A percentile compares a stretch with the other conserved stretches of the same genome.
phyloP scores from a whole-genome alignment of 1,140 invertebrate genomes.

The Phocides pigmalion region DNA sequence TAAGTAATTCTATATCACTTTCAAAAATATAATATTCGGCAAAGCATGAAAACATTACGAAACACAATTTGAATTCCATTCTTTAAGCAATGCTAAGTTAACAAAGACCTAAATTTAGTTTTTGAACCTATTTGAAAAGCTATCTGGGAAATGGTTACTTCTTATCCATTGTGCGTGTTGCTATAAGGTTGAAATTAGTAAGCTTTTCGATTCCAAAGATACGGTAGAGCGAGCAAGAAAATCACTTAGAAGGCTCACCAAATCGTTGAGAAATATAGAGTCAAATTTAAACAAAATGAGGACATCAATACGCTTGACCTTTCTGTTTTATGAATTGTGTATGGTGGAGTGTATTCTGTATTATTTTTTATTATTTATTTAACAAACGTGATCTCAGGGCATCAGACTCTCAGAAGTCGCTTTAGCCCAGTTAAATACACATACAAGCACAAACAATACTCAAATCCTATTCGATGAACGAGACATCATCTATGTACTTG shows the following conservation, averaged over 20 bases:
- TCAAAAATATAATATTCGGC: no score
- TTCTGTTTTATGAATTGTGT: no score
- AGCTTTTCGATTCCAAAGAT: conserved; percentile 8
- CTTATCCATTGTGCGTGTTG: background rate
- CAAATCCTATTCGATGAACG: no score
- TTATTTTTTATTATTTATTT: no score
- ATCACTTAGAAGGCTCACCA: background rate
- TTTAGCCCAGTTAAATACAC: no score
- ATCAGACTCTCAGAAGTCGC: no score
- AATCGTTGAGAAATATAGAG: background rate
- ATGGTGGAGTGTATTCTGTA: no score
- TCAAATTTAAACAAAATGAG: background rate
- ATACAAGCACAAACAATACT: no score
- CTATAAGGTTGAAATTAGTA: background rate
- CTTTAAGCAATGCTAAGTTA: background rate
- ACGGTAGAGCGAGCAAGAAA: background rate
- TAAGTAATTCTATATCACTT: no score
- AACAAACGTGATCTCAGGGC: no score
- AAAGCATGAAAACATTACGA: no score
- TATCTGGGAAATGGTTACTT: background rate
- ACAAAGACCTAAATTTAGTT: background rate
- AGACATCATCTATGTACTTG: no score
- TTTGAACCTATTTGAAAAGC: background rate
- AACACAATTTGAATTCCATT: background rate
- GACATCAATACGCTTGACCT: background rate